phyloP scores from a whole-genome alignment of 2,797 vertebrate genomes.

The Geotria australis region DNA sequence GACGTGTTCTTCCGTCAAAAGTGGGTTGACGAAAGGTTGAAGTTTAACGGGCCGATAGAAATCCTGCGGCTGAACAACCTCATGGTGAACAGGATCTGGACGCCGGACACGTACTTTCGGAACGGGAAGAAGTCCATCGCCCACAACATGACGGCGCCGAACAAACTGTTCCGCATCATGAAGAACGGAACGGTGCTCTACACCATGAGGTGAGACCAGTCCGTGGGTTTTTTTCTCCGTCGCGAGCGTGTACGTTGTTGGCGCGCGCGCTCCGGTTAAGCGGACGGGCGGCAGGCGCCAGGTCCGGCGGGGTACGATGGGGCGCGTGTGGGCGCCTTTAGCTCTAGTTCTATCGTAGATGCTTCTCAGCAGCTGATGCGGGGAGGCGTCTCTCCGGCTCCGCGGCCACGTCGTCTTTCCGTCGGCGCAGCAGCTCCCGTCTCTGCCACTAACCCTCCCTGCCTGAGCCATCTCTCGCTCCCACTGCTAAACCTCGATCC shows the following conservation, averaged over 20 bases:
- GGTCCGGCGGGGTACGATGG: no score
- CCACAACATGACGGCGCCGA: slow-evolving; percentile 95
- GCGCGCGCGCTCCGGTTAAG: not conserved
- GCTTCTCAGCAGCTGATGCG: no score
- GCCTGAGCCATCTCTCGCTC: no score
- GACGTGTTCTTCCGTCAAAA: slow-evolving; percentile 41
- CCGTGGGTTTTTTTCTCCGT: not conserved
- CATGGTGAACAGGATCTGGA: slow-evolving; percentile 51
- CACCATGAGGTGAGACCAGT: slow-evolving; percentile 27
- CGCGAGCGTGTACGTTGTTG: not conserved
- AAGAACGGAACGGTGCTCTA: slow-evolving; percentile 46
- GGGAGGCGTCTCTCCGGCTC: no score
- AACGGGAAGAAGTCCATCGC: slow-evolving; percentile 42
- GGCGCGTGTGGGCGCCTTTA: no score
- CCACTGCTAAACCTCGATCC: no score
- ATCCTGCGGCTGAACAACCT: slow-evolving; percentile 40
- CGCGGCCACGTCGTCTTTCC: no score
- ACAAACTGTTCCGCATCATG: slow-evolving; percentile 60
- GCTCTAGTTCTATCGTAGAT: no score
- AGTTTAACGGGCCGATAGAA: slow-evolving; percentile 34
- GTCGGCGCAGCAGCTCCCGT: no score
- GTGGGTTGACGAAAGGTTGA: slow-evolving; percentile 28
- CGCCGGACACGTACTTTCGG: slow-evolving; percentile 38
- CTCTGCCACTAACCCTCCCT: no score
- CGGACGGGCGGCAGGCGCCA: no score